Percentiles rank a stretch among this genome's conserved stretches.
phyloP scores from a whole-genome alignment of 2,113 vertebrate genomes.

The Astatoreochromis straeleni region DNA sequence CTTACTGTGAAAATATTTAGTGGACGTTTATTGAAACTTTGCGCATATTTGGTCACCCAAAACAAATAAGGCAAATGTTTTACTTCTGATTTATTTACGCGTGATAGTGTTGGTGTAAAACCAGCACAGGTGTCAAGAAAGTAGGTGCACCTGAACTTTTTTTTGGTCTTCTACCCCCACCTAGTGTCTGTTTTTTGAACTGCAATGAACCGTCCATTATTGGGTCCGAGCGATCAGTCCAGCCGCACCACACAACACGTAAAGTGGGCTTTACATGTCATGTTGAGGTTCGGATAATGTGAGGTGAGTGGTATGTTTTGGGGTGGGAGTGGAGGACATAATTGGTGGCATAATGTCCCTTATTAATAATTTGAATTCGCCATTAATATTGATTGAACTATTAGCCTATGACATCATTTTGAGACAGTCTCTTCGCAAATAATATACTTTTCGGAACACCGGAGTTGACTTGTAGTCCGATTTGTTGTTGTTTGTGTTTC shows the following conservation, averaged over 20 bases:
- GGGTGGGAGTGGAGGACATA: neutral
- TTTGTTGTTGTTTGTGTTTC: neutral
- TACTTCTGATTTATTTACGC: neutral
- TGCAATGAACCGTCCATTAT: neutral
- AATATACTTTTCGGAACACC: fast-evolving
- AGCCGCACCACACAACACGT: neutral
- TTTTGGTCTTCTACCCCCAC: neutral
- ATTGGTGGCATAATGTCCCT: neutral
- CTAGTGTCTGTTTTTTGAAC: neutral
- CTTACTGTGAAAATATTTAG: conserved; percentile 13
- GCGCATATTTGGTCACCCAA: neutral
- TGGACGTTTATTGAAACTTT: neutral
- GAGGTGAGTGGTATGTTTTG: neutral
- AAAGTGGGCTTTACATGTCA: neutral
- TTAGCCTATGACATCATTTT: fast-evolving
- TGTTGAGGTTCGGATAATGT: neutral
- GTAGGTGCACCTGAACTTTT: neutral
- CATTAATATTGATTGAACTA: neutral
- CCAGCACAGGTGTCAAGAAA: neutral
- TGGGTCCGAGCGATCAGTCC: neutral
- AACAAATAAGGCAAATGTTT: neutral
- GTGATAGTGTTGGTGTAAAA: neutral
- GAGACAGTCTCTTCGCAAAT: neutral
- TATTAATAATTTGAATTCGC: neutral
- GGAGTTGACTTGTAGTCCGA: neutral